phyloP scores from a whole-genome alignment of 2,888 invertebrate genomes.

The Coremacera marginata region DNA sequence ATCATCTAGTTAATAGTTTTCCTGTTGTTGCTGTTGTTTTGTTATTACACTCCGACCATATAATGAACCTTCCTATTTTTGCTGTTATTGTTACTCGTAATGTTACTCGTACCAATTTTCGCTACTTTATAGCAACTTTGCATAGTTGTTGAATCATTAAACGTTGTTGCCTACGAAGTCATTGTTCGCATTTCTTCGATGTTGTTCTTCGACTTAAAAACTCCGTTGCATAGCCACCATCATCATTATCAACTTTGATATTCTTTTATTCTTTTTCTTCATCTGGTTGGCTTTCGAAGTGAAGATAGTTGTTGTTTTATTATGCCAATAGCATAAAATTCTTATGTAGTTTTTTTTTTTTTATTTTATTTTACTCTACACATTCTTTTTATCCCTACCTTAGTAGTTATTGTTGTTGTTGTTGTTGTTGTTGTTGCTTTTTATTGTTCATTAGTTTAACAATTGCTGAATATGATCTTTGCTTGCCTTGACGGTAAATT shows the following conservation, averaged over 20 bases:
- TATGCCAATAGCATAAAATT: no score
- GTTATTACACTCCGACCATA: not conserved
- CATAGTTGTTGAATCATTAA: slow-evolving; percentile 27
- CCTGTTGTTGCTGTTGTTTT: not conserved
- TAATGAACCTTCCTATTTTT: not conserved
- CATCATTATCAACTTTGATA: not conserved
- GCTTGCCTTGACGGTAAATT: not conserved
- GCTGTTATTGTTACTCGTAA: not conserved
- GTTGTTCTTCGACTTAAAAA: not conserved
- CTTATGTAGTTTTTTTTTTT: slow-evolving; percentile 50
- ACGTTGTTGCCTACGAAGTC: slow-evolving; percentile 14
- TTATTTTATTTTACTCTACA: slow-evolving; percentile 41
- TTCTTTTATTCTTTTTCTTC: not conserved
- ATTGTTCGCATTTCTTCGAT: slow-evolving; percentile 25
- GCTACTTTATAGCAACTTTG: not conserved
- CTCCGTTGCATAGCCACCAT: not conserved
- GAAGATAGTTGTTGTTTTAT: not conserved
- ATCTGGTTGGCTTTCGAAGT: not conserved
- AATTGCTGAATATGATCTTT: not conserved
- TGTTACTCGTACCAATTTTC: not conserved
- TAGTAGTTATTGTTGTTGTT: slow-evolving; percentile 42
- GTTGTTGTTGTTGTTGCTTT: slow-evolving; percentile 35
- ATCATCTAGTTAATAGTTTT: not conserved
- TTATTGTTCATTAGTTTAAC: slow-evolving; percentile 53
- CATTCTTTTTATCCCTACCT: slow-evolving; percentile 51